Percentiles rank a stretch among this genome's conserved stretches.
These are phyloP conservation scores for Chironomus tentans DNA, from an alignment of 2,888 invertebrate genomes.

Conservation along the genomic window DNA sequence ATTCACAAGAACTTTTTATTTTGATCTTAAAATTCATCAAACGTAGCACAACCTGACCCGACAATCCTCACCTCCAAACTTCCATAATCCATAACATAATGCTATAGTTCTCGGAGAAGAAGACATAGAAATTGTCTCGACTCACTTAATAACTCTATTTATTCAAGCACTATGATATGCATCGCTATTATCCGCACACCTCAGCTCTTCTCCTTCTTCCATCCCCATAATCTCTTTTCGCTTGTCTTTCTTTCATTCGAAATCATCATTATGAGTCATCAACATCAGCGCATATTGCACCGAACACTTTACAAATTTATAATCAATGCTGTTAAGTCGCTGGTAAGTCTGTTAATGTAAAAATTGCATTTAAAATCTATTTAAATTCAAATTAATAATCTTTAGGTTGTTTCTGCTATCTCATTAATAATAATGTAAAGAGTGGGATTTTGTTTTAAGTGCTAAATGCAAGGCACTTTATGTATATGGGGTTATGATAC, in stretches of 20 bases:
- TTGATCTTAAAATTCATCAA: too few species aligned
- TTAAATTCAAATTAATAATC: conserved; percentile 4
- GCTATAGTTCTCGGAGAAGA: not conserved
- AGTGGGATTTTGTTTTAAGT: not conserved
- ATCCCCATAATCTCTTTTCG: too few species aligned
- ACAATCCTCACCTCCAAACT: too few species aligned
- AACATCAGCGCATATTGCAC: too few species aligned
- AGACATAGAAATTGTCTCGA: conserved; percentile 4
- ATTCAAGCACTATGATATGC: not conserved
- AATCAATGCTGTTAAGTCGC: not conserved
- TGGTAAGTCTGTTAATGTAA: not conserved
- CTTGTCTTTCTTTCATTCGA: too few species aligned
- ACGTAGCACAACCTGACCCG: too few species aligned
- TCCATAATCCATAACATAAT: too few species aligned
- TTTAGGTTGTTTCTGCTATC: not conserved
- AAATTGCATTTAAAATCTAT: not conserved
- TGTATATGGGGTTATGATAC: not conserved
- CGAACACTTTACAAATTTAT: not conserved
- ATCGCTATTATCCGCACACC: conserved; percentile 2
- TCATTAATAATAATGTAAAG: not conserved
- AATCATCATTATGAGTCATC: too few species aligned
- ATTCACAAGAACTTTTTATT: too few species aligned
- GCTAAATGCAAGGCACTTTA: not conserved
- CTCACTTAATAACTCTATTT: not conserved
- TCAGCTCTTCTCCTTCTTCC: not conserved